A percentile compares a stretch with the other conserved stretches of the same genome.
phyloP scores from a whole-genome alignment of 2,113 vertebrate species.

The Chaetorhynchus papuensis region DNA sequence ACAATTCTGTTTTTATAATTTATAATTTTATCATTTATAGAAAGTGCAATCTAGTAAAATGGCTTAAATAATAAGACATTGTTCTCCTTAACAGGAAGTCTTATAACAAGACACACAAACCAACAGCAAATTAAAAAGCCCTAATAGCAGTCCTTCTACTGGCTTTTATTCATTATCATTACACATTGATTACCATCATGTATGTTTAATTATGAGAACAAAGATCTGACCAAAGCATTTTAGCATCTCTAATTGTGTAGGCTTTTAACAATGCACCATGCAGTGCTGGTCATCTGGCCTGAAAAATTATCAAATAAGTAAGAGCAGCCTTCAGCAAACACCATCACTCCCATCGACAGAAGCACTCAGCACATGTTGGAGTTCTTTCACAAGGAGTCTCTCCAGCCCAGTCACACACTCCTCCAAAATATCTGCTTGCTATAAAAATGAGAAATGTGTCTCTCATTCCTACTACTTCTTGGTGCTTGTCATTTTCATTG shows the following conservation, averaged over 20 bases:
- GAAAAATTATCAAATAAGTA: not conserved
- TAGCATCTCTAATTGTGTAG: slow-evolving; percentile 19
- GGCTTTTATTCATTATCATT: slow-evolving; percentile 54
- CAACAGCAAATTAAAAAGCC: slow-evolving; percentile 58
- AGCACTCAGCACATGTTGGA: not conserved
- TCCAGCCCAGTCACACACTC: not conserved
- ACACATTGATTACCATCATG: slow-evolving; percentile 59
- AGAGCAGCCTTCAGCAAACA: not conserved
- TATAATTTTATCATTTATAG: slow-evolving; percentile 47
- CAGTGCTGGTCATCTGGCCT: not conserved
- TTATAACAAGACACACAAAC: not conserved
- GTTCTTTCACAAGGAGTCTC: not conserved
- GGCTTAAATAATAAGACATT: slow-evolving; percentile 31
- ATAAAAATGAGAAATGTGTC: not conserved
- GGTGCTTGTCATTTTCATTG: not conserved
- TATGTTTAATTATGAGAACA: slow-evolving; percentile 60
- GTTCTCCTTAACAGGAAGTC: slow-evolving; percentile 35
- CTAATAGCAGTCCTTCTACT: slow-evolving; percentile 39
- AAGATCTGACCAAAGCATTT: slow-evolving; percentile 53
- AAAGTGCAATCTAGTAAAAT: slow-evolving; percentile 46
- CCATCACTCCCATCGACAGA: not conserved
- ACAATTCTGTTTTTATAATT: slow-evolving; percentile 44
- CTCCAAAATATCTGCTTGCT: not conserved
- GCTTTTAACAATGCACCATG: slow-evolving; percentile 35
- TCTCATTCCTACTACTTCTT: not conserved